Percentiles rank a stretch among this genome's conserved stretches.
These are phyloP conservation scores for Panthera tigris DNA, from an alignment of 2,113 vertebrate species.

Conservation along the genomic window DNA sequence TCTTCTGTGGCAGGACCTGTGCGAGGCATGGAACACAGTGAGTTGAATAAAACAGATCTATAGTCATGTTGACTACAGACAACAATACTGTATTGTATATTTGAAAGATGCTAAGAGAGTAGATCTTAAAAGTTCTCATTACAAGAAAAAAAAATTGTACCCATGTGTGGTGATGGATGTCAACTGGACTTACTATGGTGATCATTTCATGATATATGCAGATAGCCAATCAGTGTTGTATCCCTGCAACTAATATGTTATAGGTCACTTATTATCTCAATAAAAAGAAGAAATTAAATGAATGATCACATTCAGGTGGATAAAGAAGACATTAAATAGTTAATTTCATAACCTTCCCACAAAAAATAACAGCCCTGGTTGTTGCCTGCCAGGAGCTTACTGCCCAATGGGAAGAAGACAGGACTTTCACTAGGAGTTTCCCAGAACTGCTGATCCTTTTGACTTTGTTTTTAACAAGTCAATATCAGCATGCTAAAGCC, in stretches of 20 bases:
- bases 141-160: neutral
- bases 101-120: neutral
- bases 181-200: neutral
- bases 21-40: neutral
- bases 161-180: neutral
- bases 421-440: neutral
- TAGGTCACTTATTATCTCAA: neutral
- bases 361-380: neutral
- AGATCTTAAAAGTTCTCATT: neutral
- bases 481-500: neutral
- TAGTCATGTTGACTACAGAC: neutral
- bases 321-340: neutral
- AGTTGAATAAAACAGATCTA: neutral
- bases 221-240: neutral
- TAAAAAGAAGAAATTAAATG: neutral
- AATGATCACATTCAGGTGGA: neutral
- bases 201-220: neutral
- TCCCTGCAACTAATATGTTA: neutral
- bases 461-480: neutral
- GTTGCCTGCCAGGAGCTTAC: fast-evolving
- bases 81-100: neutral
- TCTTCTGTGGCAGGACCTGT: neutral
- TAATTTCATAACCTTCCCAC: neutral
- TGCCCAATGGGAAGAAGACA: neutral
- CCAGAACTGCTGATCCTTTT: neutral